Base-by-base conservation (phyloP, 37 sponge, comb jelly and placozoan species). In the Mnemiopsis leidyi region DNA sequence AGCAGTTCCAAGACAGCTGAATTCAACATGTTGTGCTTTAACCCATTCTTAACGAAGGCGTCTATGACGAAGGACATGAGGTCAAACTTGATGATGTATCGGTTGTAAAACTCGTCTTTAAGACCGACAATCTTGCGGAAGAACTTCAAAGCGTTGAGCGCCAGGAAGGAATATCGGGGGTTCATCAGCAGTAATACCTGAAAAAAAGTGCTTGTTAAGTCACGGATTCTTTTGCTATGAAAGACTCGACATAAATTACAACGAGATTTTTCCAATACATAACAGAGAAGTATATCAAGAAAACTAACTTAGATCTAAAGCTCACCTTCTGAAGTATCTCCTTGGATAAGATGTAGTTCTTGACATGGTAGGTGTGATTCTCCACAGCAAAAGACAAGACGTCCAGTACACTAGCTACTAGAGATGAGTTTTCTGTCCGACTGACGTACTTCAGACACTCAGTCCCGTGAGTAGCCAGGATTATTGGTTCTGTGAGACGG, bases 1-100 rank as follows among this genome's bases (percentile, higher is more conserved):
- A 99, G 96, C 76, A 98, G 83, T 68, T 98, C 99, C 69, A 98
- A 92, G 39, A 96, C 94, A 0, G 99, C 99, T 18, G 97, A 97
- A 83, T 98, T 98, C 69, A 97, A 79, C 93, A 98, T 95, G 93
- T 98, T 98, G 95, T 98, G 97, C 0, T 96, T 85, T 5, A 40
- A 68, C 0, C 97, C 96, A 68, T 98, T 97, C 32, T 95, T 95
- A 18, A 92, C 71, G 21, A 99, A 95, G 0, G 96, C 93, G 35
- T 93, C 94, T 38, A 96, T 93, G 3, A 99, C 95, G 25, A 96
- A 98, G 0, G 76, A 69, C 35, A 99, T 93, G 29, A 96, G 96
- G 82, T 99, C 95, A 39, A 95, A 93, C 29, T 94, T 92, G 93
- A 96, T 76, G 69, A 99, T 95, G 92, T 99, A 99, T 18, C 94